Evolutionary conservation across 2,888 invertebrate species (phyloP), one percentile per base, ranked within the genome.

Genomic region (Matsumyia berberina): DNA sequence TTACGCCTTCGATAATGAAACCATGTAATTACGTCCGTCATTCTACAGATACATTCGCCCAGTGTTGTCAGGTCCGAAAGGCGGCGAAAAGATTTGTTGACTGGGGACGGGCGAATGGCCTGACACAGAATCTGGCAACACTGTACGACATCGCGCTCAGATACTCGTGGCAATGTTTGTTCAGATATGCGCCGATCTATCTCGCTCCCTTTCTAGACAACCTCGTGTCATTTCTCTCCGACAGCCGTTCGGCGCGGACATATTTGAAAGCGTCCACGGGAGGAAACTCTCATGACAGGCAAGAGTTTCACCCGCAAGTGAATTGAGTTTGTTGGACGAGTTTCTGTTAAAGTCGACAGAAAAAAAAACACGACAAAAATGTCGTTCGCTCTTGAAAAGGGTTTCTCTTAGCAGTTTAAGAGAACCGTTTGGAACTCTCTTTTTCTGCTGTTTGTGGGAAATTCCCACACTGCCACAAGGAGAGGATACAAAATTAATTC

Each of bases 301-400:
- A 77, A 76, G 60, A 77, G 67, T 69, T 77, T 77, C 77, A 53
- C 67, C 77, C 77, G 67, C 77, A 77, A 74, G 58, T 77, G 67
- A 77, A 51, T 39, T 51, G 15, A 58, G 33, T 60, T 31, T 42
- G 29, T 51, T 17, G 8, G 42, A 51, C 51, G 24, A 51, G 42
- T 51, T 57, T 39, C 46, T 7, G 17, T 17, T 39, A 7, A 62
- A 62, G 62, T 44, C 35, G n/a, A 24, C 29, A 11, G 24, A 1
- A 24, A 15, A 29, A 49, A 4, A 69, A 19, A 12, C 8, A 39
- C 33, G 17, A 19, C n/a, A 39, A 33, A 55, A 33, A 17, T 29
- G 37, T 5, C n/a, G 5, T 15, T 24, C n/a, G n/a, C n/a, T n/a
- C n/a, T n/a, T 5, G 19, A 17, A 9, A 5, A 5, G 24, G 2